Conservation (phyloP, 2,888 invertebrate genomes). For the Himalopsyche tibetana region DNA sequence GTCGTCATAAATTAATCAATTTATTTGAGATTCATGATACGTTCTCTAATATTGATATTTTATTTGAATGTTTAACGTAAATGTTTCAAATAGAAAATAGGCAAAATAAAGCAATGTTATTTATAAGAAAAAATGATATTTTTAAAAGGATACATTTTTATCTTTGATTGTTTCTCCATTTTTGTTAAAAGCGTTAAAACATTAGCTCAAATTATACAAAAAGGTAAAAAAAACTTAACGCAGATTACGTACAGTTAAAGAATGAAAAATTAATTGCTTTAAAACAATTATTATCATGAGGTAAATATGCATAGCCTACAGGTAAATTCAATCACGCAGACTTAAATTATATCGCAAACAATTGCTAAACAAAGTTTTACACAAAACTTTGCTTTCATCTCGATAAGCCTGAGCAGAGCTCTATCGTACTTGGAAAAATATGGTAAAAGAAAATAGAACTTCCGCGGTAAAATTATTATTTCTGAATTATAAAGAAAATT, state of each 20-base stretch:
- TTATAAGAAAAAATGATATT: too few relatives aligned
- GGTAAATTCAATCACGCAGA: slow-evolving; percentile 37
- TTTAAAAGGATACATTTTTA: too few relatives aligned
- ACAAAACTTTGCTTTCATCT: slow-evolving; percentile 47
- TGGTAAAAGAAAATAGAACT: slow-evolving; percentile 22
- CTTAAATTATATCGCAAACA: slow-evolving; percentile 46
- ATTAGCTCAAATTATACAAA: not conserved
- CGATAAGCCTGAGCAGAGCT: slow-evolving; percentile 36
- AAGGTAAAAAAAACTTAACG: not conserved
- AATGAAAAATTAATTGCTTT: slow-evolving; percentile 31
- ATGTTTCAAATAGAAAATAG: too few relatives aligned
- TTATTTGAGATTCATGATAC: too few relatives aligned
- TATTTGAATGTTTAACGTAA: too few relatives aligned
- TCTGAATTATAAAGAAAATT: slow-evolving; percentile 17
- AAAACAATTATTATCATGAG: slow-evolving; percentile 1
- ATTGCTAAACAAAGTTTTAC: slow-evolving; percentile 49
- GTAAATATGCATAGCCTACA: slow-evolving; percentile 41
- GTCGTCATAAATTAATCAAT: too few relatives aligned
- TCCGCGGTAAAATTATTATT: slow-evolving; percentile 14
- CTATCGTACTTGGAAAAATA: slow-evolving; percentile 23
- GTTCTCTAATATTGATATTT: too few relatives aligned
- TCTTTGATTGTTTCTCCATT: too few relatives aligned
- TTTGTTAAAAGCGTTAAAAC: too few relatives aligned
- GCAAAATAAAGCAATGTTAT: too few relatives aligned
- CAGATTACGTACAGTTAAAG: not conserved